Evolutionary conservation across 2,888 invertebrate genomes (phyloP).

Genomic region (Stomorhina lunata): DNA sequence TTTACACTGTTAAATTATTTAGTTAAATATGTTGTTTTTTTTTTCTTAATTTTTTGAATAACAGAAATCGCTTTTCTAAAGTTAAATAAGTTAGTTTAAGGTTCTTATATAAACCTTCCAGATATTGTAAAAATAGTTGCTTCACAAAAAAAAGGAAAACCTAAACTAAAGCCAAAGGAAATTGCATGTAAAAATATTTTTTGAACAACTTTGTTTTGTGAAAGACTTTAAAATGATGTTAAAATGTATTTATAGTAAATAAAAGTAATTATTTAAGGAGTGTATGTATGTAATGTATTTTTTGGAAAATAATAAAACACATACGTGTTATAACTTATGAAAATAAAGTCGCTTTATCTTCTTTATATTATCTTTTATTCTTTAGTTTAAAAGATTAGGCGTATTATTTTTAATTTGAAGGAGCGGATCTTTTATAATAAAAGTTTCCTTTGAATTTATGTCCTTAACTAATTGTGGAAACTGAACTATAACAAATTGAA

Average conservation of each 20-base stretch:
- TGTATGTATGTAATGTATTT: too few relatives aligned
- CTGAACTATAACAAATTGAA: too few relatives aligned
- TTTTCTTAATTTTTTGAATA: conserved; percentile 7
- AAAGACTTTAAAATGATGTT: not conserved
- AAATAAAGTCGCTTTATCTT: too few relatives aligned
- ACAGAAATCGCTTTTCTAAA: conserved; percentile 30
- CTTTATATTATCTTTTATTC: too few relatives aligned
- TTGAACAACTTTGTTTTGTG: conserved; percentile 6
- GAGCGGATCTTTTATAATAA: too few relatives aligned
- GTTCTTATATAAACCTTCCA: not conserved
- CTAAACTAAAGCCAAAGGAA: conserved; percentile 37
- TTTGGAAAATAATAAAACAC: too few relatives aligned
- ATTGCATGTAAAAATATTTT: conserved; percentile 23
- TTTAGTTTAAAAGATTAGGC: too few relatives aligned
- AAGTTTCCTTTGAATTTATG: too few relatives aligned
- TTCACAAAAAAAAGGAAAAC: too few relatives aligned
- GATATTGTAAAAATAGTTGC: conserved; percentile 8
- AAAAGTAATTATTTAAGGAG: not conserved
- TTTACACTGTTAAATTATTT: conserved; percentile 20
- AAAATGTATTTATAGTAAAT: not conserved
- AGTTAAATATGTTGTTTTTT: conserved; percentile 33
- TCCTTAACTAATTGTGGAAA: too few relatives aligned
- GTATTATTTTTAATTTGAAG: too few relatives aligned
- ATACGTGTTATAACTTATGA: too few relatives aligned
- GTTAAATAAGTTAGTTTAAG: conserved; percentile 15